Evolutionary conservation across 2,888 invertebrate species (phyloP), one percentile per base, ranked within the genome.

Genomic region (Pseudanteris insignis): DNA sequence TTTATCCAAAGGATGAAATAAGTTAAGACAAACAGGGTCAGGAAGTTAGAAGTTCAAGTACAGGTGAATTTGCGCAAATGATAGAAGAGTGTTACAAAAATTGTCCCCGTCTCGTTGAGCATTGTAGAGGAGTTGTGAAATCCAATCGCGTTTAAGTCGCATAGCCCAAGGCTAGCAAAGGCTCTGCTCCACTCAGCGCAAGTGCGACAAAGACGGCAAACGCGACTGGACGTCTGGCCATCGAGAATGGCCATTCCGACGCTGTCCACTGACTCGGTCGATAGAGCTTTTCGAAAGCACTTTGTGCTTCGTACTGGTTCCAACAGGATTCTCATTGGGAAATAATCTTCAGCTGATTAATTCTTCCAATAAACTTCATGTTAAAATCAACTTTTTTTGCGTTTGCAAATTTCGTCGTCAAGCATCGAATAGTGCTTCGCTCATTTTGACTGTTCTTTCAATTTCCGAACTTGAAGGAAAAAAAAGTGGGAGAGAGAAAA

Each of bases 271-370:
- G 30, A 18, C 44, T 53, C 36, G 60, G 32, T 62, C 48, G 37
- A 51, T 57, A 47, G 62, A 50, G 55, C 44, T 55, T 55, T 51
- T 51, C 25, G 30, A 55, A 51, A 62, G 62, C 55, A 50, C 55
- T 46, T 55, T 32, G 41, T 37, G 38, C 34, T 55, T 36, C 15
- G 32, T 41, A 34, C 37, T 50, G 26, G 38, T 46, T 5, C 43
- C 55, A 41, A 46, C 51, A 36, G 25, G 40, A 51, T 44, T 24
- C 46, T 50, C 50, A 46, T 55, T 34, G 26, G 36, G 40, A 61
- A 55, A 61, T 50, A 54, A 50, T 62, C 50, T 46, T 30, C 41
- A 18, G 13, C 25, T 34, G 44, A 51, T 51, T 46, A 50, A 51
- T 50, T 57, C 38, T 33, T 51, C 12, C 28, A 40, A 38, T 34